Base-by-base conservation (phyloP, 2,113 vertebrate species). In the Nibea coibor region DNA sequence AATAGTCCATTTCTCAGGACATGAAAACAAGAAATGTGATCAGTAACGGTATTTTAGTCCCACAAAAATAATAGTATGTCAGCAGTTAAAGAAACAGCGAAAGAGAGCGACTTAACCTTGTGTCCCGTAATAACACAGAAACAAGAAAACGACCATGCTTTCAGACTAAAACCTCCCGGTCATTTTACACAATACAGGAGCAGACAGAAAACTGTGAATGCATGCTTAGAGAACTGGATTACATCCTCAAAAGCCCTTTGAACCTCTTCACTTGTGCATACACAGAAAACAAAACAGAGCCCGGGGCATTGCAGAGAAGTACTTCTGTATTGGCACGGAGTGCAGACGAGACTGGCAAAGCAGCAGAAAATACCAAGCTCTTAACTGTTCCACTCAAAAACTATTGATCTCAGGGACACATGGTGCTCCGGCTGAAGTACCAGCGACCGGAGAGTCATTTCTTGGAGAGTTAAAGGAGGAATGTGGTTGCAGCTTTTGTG, bases 161-260 rank as follows among this genome's bases (percentile, higher is more conserved):
- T 86, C 61, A 78, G 58, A 72, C 54, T 65, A 56, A 84, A 83
- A 61, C 71, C 77, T 69, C 24, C 7, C 24, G 42, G 56, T 47
- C 12, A 56, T 71, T 74, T 66, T 47, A 31, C 59, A 72, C 72
- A 64, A 51, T 10, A 64, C 15, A 45, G 35, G 39, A 58, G 65
- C 70, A 73, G 70, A 75, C 61, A 17, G 72, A 80, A 50, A 56
- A 75, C 35, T 39, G 64, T 56, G 71, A 26, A 78, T 84, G 70
- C 42, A 43, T 74, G 51, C 67, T 66, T 2, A n/a, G 54, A 78
- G 61, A 83, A 76, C 63, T 80, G 83, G 56, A 81, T 61, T 48
- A 80, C 51, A 81, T 85, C 59, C 75, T 67, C 66, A 54, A 75
- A 89, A 80, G 65, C 73, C 81, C 66, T 82, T 75, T 82, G 75